Conservation (phyloP, 2,888 invertebrate species). For the Megamerina dolium region DNA sequence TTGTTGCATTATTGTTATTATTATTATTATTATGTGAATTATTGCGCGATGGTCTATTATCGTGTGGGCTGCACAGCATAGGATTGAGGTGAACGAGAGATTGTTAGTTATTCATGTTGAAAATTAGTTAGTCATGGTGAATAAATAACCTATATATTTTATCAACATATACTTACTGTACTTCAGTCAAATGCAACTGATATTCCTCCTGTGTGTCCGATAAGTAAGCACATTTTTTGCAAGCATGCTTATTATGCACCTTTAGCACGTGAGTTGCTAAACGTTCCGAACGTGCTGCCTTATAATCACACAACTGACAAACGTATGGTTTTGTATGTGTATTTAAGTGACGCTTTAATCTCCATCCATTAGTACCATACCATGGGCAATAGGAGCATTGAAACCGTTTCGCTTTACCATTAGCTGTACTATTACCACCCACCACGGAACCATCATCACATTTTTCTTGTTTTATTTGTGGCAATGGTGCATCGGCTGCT, state of each 20-base stretch:
- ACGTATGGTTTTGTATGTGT: constrained; percentile 89
- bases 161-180: constrained; percentile 58
- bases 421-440: constrained; percentile 24
- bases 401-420: constrained; percentile 62
- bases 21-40: constrained; percentile 31
- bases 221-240: constrained; percentile 80
- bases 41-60: constrained; percentile 44
- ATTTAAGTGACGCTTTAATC: constrained; percentile 84
- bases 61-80: constrained; percentile 37
- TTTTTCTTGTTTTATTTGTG: constrained; percentile 47
- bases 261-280: constrained; percentile 84
- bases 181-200: constrained; percentile 70
- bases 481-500: constrained; percentile 42
- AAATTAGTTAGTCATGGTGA: too few species aligned
- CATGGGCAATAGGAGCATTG: constrained; percentile 87
- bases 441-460: constrained; percentile 37
- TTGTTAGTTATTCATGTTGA: too few species aligned
- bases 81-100: constrained; percentile 6
- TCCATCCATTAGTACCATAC: constrained; percentile 93
- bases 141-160: too few species aligned
- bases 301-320: constrained; percentile 86
- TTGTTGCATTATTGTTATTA: constrained; percentile 34
- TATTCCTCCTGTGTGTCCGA: constrained; percentile 78
- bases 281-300: constrained; percentile 85
- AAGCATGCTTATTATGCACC: constrained; percentile 86